Evolutionary conservation across 2,797 vertebrate genomes (phyloP).

Genomic region (Cossypha niveicapilla): DNA sequence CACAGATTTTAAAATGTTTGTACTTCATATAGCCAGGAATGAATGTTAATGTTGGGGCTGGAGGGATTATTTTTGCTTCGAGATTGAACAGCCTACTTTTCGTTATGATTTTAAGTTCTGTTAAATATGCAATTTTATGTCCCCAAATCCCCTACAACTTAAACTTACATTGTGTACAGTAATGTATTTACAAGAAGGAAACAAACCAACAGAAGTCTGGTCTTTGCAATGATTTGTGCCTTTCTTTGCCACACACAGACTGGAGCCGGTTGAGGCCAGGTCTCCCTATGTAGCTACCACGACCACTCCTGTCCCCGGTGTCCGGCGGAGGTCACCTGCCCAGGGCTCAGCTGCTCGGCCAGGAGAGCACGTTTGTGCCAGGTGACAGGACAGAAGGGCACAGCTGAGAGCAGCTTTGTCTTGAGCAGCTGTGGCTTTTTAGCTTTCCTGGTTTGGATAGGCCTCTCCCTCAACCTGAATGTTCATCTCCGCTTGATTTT

Average conservation of each 20-base stretch:
- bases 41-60: constrained; percentile 62
- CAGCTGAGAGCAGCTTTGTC: constrained; percentile 57
- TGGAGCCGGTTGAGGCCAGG: constrained; percentile 70
- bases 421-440: constrained; percentile 67
- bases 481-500: constrained; percentile 76
- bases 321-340: constrained; percentile 62
- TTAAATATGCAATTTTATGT: constrained; percentile 78
- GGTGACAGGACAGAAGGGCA: constrained; percentile 29
- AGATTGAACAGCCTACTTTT: constrained; percentile 66
- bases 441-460: constrained; percentile 63
- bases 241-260: constrained; percentile 79
- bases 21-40: constrained; percentile 72
- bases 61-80: constrained; percentile 68
- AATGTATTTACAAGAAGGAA: constrained; percentile 72
- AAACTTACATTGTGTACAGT: constrained; percentile 69
- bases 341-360: constrained; percentile 38
- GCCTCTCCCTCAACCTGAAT: constrained; percentile 69
- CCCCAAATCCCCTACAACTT: constrained; percentile 46
- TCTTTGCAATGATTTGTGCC: constrained; percentile 82
- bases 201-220: constrained; percentile 69
- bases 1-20: constrained; percentile 77
- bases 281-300: constrained; percentile 69
- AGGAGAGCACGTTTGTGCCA: constrained; percentile 21
- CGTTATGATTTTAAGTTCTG: constrained; percentile 65
- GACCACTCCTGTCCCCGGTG: constrained; percentile 19